These are phyloP conservation scores for Spodoptera litura DNA, from an alignment of 1,140 invertebrate species.

Conservation along the genomic window DNA sequence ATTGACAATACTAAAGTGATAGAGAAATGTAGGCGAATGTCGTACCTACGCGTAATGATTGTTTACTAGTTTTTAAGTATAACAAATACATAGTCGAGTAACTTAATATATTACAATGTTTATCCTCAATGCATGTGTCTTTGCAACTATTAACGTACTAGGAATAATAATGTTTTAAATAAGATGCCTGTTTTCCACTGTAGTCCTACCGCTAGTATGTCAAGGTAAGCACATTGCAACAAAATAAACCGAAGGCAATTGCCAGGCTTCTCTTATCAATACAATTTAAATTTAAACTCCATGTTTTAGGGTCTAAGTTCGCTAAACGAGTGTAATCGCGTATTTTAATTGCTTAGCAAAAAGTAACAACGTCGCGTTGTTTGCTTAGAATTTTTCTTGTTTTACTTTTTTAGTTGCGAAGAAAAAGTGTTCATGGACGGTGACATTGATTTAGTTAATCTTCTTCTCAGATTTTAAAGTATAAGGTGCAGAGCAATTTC, in stretches of 20 bases:
- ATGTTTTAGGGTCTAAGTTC: neutral
- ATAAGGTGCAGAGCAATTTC: too few species aligned
- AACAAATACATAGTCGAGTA: neutral
- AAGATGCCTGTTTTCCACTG: constrained; percentile 23
- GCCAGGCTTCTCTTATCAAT: neutral
- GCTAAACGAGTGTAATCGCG: constrained; percentile 1
- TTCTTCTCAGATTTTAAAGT: too few species aligned
- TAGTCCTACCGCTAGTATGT: neutral
- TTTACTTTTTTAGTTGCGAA: neutral
- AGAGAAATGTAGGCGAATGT: too few species aligned
- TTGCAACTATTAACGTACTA: constrained; percentile 6
- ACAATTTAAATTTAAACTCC: constrained; percentile 3
- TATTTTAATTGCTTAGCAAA: constrained; percentile 22
- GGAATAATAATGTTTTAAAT: constrained; percentile 15
- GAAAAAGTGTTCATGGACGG: constrained; percentile 5
- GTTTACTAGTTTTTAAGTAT: too few species aligned
- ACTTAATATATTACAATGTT: neutral
- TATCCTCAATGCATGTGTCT: neutral
- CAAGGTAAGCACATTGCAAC: constrained; percentile 15
- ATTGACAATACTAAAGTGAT: too few species aligned
- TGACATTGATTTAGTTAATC: neutral
- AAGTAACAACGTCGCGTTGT: neutral
- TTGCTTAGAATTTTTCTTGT: constrained; percentile 1
- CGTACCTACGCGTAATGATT: too few species aligned
- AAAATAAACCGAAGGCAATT: constrained; percentile 6